Evolutionary conservation across 2,888 invertebrate species (phyloP).

Genomic region (Phalera bucephala): DNA sequence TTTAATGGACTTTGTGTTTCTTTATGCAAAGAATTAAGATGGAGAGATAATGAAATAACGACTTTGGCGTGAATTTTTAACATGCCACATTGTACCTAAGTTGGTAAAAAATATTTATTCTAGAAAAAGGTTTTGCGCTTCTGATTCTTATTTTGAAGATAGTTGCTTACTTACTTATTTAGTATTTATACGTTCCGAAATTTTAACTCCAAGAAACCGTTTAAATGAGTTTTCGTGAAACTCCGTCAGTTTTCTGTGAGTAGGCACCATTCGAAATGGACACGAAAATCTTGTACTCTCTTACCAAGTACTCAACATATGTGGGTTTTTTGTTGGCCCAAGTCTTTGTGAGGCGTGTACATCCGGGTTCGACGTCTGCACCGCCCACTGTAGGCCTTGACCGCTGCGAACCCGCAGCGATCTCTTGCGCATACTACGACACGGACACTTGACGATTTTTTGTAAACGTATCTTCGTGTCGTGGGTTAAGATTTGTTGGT

Average conservation of each 20-base stretch:
- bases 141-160: no score
- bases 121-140: no score
- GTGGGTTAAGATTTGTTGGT: no score
- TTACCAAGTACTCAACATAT: conserved; percentile 26
- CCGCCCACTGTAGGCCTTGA: conserved; percentile 77
- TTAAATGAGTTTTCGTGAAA: no score
- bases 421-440: conserved; percentile 15
- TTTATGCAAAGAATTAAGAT: conserved; percentile 21
- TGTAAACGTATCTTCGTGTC: not conserved
- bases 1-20: conserved; percentile 23
- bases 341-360: conserved; percentile 36
- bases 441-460: conserved; percentile 27
- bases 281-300: no score
- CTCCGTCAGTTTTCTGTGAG: no score
- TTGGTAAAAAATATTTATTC: no score
- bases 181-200: no score
- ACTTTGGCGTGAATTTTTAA: not conserved
- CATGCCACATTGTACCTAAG: no score
- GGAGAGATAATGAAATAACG: conserved; percentile 9
- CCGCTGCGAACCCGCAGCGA: conserved; percentile 61
- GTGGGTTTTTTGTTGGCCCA: conserved; percentile 38
- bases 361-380: conserved; percentile 74
- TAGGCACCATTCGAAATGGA: no score
- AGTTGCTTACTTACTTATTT: no score
- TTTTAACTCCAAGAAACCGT: no score